Base-by-base conservation (phyloP, 2,797 vertebrate species). In the Bufotes viridis region DNA sequence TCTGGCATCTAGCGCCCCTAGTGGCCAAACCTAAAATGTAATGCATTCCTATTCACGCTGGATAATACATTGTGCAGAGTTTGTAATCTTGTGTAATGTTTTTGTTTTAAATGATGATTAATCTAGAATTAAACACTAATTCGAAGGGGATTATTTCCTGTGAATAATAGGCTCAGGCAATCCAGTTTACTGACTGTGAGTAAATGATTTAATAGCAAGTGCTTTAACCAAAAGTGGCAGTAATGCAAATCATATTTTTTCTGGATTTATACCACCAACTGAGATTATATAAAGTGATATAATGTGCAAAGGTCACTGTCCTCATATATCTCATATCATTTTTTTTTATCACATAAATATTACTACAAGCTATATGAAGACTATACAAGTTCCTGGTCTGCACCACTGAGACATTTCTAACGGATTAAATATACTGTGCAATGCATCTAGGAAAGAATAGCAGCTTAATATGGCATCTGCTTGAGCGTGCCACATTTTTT, bases 91-190 rank as follows among this genome's bases (percentile, higher is more conserved):
- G 18, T 76, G 51, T 24, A 55, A 55, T 76, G 49, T 76, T 76
- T 7, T 53, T 51, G 20, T 10, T 11, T 5, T 14, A 76, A 76
- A 76, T 24, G 13, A 76, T 76, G 18, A 53, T n/a, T 76, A 55
- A 76, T 76, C 74, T n/a, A 7, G 42, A 20, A 76, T 76, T 76
- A 53, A 75, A 76, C 49, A 53, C 74, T 24, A 13, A 78, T 53
- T 13, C 20, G 24, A 20, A n/a, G 49, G 12, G 74, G 74, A 78
- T 78, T 78, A 55, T 53, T 78, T 14, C 74, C 74, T 78, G 22
- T 78, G 55, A 78, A 78, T 51, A 53, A 15, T 78, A 8, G 12
- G 11, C 22, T 55, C 14, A 55, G 8, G 34, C 7, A 74, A 22
- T 51, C 9, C 51, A 75, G 42, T 18, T 3, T 1, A 60, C 20